Percentiles rank a stretch among this genome's conserved stretches.
phyloP scores from a whole-genome alignment of 2,113 vertebrate species.

The Pogonocichla stellata region DNA sequence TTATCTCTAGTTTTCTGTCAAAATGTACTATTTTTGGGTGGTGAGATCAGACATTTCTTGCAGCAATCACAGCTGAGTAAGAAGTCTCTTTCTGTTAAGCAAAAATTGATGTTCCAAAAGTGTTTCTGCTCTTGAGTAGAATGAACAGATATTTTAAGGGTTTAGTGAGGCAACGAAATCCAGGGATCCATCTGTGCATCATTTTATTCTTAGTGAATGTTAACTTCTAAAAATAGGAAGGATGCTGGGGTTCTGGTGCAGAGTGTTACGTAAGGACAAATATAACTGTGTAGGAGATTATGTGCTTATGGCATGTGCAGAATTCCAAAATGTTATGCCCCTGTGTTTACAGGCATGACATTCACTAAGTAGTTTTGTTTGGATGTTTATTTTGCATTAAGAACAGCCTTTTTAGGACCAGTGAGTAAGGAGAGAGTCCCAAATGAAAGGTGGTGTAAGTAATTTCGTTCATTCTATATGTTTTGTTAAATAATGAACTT shows the following conservation, averaged over 20 bases:
- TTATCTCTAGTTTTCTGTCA: neutral
- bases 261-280: conserved; percentile 36
- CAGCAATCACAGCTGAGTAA: neutral
- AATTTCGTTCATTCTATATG: neutral
- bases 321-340: neutral
- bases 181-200: conserved; percentile 39
- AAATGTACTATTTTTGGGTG: neutral
- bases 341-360: accelerated
- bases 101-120: neutral
- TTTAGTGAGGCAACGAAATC: neutral
- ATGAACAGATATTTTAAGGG: conserved; percentile 5
- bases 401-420: neutral
- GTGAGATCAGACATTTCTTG: neutral
- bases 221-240: conserved; percentile 18
- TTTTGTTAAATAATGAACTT: neutral
- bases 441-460: neutral
- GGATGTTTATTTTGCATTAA: neutral
- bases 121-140: neutral
- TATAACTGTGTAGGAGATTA: neutral
- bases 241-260: conserved; percentile 5
- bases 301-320: neutral
- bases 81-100: neutral
- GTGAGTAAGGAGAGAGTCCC: neutral
- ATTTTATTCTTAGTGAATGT: neutral
- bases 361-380: neutral